These are phyloP conservation scores for Andrena hattorfiana DNA, from an alignment of 2,888 invertebrate species.

Conservation along the genomic window DNA sequence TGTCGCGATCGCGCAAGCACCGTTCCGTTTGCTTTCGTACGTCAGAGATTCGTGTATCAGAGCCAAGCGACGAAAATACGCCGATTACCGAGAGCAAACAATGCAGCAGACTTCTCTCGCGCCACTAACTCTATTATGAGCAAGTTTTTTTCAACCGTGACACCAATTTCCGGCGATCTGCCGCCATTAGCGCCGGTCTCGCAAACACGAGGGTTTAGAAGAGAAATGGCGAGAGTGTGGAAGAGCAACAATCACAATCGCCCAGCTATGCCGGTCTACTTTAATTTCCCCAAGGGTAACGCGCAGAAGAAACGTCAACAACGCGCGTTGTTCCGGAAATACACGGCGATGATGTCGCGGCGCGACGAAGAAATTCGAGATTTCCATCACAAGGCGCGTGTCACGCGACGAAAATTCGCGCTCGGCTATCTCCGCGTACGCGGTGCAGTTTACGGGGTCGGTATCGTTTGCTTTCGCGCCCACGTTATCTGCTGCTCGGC, in stretches of 20 bases:
- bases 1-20: conserved; percentile 12
- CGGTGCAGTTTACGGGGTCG: conserved; percentile 36
- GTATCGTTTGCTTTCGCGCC: conserved; percentile 3
- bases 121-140: neutral
- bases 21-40: conserved; percentile 47
- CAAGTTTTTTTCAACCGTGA: neutral
- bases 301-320: conserved; percentile 25
- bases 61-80: conserved; percentile 53
- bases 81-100: conserved; percentile 37
- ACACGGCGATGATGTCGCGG: conserved; percentile 18
- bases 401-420: conserved; percentile 38
- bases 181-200: conserved; percentile 4
- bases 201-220: neutral
- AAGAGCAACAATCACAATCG: neutral
- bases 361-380: conserved; percentile 48
- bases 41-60: conserved; percentile 59
- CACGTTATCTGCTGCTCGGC: conserved; percentile 13
- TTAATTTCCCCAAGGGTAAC: conserved; percentile 3
- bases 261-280: neutral
- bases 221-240: neutral
- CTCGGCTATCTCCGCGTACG: conserved; percentile 2
- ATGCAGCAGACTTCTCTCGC: neutral
- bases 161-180: neutral
- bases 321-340: conserved; percentile 42
- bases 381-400: conserved; percentile 57